Evolutionary conservation across 2,888 invertebrate species (phyloP).

Genomic region (Aradus depressus): DNA sequence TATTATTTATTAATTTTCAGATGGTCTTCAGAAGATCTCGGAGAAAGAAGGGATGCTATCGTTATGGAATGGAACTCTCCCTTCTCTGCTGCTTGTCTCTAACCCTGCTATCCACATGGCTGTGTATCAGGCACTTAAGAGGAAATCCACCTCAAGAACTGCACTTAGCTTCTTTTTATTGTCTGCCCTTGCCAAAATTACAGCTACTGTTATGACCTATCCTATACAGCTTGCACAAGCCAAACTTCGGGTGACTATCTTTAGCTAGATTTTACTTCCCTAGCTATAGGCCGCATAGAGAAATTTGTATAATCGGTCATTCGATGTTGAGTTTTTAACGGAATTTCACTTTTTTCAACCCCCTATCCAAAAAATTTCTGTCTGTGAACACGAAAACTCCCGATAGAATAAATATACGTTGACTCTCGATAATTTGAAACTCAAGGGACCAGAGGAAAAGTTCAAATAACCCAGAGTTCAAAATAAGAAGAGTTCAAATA

Average conservation of each 20-base stretch:
- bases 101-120: slow-evolving; percentile 91
- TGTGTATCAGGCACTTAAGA: slow-evolving; percentile 77
- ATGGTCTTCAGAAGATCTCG: slow-evolving; percentile 58
- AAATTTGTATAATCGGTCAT: no score
- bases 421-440: no score
- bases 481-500: no score
- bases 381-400: no score
- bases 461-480: no score
- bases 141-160: slow-evolving; percentile 46
- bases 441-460: no score
- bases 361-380: no score
- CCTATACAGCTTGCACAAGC: slow-evolving; percentile 80
- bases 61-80: slow-evolving; percentile 73
- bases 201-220: slow-evolving; percentile 80
- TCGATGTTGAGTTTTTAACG: no score
- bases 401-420: no score
- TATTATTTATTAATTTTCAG: slow-evolving; percentile 35
- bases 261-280: no score
- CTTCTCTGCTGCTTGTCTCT: slow-evolving; percentile 72
- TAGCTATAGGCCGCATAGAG: no score
- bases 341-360: no score
- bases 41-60: slow-evolving; percentile 60
- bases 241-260: slow-evolving; percentile 50
- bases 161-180: slow-evolving; percentile 55
- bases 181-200: slow-evolving; percentile 75